Evolutionary conservation across 2,113 vertebrate species (phyloP).

Genomic region (Dendropsophus ebraccatus): DNA sequence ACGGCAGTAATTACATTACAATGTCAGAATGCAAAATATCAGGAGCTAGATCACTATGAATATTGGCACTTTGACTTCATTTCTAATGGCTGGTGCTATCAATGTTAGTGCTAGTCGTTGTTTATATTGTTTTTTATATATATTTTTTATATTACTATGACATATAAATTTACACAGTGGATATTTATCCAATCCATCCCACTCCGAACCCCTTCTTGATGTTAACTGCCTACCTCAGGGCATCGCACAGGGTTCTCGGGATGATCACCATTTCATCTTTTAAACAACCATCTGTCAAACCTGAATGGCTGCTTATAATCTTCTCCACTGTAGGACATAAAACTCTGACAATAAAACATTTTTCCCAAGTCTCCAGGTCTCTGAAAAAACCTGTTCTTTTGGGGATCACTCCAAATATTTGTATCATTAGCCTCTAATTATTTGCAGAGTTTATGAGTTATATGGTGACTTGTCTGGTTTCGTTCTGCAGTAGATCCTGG

Average conservation of each 20-base stretch:
- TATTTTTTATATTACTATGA: background rate
- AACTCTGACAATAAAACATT: constrained; percentile 30
- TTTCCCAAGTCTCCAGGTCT: constrained; percentile 28
- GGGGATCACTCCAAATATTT: constrained; percentile 49
- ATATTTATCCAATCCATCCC: background rate
- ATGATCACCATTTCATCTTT: constrained; percentile 40
- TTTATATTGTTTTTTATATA: background rate
- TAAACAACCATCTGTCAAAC: constrained; percentile 50
- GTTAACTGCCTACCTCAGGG: constrained; percentile 31
- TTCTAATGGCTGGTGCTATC: background rate
- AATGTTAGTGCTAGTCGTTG: background rate
- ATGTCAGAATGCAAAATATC: background rate
- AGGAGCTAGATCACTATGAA: background rate
- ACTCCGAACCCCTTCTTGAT: constrained; percentile 12
- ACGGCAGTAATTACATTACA: background rate
- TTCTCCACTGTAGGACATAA: constrained; percentile 5
- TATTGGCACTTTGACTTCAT: background rate
- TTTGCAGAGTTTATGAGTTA: constrained; percentile 41
- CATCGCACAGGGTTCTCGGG: constrained; percentile 3
- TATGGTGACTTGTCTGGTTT: constrained; percentile 48
- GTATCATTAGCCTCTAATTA: constrained; percentile 56
- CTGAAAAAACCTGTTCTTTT: constrained; percentile 31
- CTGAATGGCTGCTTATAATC: constrained; percentile 10
- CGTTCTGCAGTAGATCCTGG: constrained; percentile 26
- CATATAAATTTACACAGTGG: background rate